Percentiles rank a stretch among this genome's conserved stretches.
Conservation (phyloP, 2,797 vertebrate species). For the Danio aesculapii region DNA sequence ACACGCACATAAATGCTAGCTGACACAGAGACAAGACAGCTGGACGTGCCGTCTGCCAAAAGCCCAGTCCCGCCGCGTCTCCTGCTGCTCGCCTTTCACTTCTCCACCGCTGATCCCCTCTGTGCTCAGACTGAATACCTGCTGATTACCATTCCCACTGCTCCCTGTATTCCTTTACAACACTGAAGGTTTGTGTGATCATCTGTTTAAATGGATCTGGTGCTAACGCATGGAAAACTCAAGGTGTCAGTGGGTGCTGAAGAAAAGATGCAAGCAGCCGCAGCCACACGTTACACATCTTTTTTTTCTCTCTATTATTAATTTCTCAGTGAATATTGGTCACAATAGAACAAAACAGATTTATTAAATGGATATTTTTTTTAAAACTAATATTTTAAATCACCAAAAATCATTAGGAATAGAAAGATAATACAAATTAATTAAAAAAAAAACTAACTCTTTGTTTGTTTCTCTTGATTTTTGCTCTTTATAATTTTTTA, state of each 20-base stretch:
- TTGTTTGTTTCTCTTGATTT: no score
- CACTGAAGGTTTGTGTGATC: conserved; percentile 20
- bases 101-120: conserved; percentile 35
- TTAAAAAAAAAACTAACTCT: no score
- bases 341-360: no score
- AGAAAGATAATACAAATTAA: no score
- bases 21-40: conserved; percentile 65
- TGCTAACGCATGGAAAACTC: conserved; percentile 37
- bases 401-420: no score
- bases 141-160: conserved; percentile 46
- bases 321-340: no score
- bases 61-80: conserved; percentile 43
- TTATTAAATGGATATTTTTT: no score
- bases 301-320: no score
- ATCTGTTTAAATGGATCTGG: conserved; percentile 59
- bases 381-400: no score
- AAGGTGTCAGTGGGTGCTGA: not conserved
- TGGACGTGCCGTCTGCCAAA: conserved; percentile 61
- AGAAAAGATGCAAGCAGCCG: not conserved
- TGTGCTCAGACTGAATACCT: conserved; percentile 50
- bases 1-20: conserved; percentile 54
- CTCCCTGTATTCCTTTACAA: conserved; percentile 45
- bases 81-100: conserved; percentile 61
- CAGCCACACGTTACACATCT: not conserved
- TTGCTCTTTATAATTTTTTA: no score